phyloP scores from a whole-genome alignment of 2,888 invertebrate genomes.

The Mermis nigrescens region DNA sequence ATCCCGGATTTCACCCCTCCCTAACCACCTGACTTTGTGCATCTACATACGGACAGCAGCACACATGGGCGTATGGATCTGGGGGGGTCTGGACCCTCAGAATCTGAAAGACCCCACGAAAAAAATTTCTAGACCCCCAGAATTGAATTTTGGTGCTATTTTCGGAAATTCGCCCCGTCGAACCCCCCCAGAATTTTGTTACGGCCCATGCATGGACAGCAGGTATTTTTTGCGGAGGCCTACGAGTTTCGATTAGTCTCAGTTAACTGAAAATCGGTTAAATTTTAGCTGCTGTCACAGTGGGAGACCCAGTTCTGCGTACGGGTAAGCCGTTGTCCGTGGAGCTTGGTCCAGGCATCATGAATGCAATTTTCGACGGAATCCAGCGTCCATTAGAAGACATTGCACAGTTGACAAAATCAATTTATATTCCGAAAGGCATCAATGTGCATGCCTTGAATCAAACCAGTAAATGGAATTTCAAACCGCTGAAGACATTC shows the following conservation, averaged over 20 bases:
- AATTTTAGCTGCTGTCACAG: slow-evolving; percentile 73
- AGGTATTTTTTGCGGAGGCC: too few relatives aligned
- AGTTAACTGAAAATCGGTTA: not conserved
- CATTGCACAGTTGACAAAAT: slow-evolving; percentile 73
- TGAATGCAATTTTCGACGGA: slow-evolving; percentile 98
- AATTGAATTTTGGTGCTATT: too few relatives aligned
- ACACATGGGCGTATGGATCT: too few relatives aligned
- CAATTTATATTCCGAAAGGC: slow-evolving; percentile 99
- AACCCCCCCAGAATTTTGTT: too few relatives aligned
- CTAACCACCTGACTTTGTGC: too few relatives aligned
- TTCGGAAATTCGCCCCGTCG: too few relatives aligned
- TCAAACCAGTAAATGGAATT: slow-evolving; percentile 68
- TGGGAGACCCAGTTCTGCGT: slow-evolving; percentile 91
- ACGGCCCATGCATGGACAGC: too few relatives aligned
- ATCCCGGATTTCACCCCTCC: too few relatives aligned
- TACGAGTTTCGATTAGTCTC: not conserved
- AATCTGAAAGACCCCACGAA: too few relatives aligned
- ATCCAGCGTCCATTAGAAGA: slow-evolving; percentile 92
- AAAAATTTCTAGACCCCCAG: too few relatives aligned
- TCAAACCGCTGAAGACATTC: slow-evolving; percentile 45
- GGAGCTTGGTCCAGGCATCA: slow-evolving; percentile 92
- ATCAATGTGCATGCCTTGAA: slow-evolving; percentile 80
- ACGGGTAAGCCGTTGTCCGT: slow-evolving; percentile 98
- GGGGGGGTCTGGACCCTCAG: too few relatives aligned
- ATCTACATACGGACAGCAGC: too few relatives aligned